Evolutionary conservation across 2,113 vertebrate species (phyloP).

Genomic region (Dipodomys spectabilis): DNA sequence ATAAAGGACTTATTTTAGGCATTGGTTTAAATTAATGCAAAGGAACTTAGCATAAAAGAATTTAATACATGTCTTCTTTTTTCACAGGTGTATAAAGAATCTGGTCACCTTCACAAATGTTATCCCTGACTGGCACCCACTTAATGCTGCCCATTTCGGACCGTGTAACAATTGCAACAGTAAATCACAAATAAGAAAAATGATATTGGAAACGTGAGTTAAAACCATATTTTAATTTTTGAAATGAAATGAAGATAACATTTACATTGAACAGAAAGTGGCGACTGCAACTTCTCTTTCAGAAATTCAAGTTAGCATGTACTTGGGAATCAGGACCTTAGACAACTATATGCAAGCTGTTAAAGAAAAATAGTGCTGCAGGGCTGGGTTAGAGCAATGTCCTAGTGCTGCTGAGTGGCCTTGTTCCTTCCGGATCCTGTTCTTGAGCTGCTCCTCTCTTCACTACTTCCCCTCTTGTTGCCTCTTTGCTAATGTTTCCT

Average conservation of each 20-base stretch:
- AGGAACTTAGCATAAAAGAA: not conserved
- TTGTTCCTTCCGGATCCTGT: no score
- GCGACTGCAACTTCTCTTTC: not conserved
- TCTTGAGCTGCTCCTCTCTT: not conserved
- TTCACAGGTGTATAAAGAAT: constrained; percentile 86
- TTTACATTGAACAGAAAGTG: constrained; percentile 4
- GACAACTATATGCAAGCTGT: not conserved
- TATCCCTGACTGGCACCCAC: constrained; percentile 92
- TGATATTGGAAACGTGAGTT: constrained; percentile 92
- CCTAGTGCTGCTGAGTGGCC: no score
- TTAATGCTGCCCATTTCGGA: constrained; percentile 88
- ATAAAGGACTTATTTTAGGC: not conserved
- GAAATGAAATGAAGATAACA: constrained; percentile 27
- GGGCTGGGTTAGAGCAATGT: no score
- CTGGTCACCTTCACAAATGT: constrained; percentile 92
- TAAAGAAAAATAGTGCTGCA: not conserved
- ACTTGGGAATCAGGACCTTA: not conserved
- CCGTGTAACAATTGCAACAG: constrained; percentile 90
- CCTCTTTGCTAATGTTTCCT: not conserved
- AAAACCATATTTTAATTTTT: constrained; percentile 38
- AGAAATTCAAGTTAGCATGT: not conserved
- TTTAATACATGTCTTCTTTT: not conserved
- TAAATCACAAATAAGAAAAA: constrained; percentile 88
- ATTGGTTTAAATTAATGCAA: constrained; percentile 19
- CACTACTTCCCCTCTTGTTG: not conserved